Percentiles rank a stretch among this genome's conserved stretches.
Conservation (phyloP, 2,888 invertebrate species). For the Trilocha varians region DNA sequence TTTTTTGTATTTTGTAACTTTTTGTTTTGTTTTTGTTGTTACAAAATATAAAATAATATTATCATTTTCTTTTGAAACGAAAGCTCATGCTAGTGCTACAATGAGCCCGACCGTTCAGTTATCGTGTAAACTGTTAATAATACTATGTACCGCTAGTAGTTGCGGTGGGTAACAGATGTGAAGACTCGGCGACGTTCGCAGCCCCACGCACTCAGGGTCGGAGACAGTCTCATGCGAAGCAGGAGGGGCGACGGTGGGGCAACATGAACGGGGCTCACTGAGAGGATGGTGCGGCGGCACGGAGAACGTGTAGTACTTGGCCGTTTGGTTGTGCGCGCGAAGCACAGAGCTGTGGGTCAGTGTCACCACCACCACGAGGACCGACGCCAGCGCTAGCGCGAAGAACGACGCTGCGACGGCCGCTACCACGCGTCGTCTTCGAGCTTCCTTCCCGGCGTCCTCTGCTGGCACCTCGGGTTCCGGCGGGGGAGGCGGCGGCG, state of each 20-base stretch:
- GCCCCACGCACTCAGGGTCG: constrained; percentile 69
- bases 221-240: constrained; percentile 73
- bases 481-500: constrained; percentile 40
- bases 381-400: constrained; percentile 80
- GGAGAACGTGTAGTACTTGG: constrained; percentile 78
- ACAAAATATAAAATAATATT: not conserved
- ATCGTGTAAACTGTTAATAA: constrained; percentile 37
- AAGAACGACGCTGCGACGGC: constrained; percentile 81
- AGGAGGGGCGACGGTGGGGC: constrained; percentile 73
- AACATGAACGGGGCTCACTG: constrained; percentile 75
- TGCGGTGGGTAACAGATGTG: constrained; percentile 47
- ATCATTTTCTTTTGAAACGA: not conserved
- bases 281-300: constrained; percentile 74
- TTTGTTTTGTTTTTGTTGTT: not conserved
- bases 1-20: not conserved
- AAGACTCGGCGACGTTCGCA: constrained; percentile 62
- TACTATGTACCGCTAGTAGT: constrained; percentile 52
- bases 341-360: constrained; percentile 81
- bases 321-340: constrained; percentile 75
- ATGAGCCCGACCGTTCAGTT: constrained; percentile 15
- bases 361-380: constrained; percentile 84
- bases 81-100: not conserved
- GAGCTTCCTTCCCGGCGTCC: constrained; percentile 76
- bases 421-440: constrained; percentile 79
- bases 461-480: constrained; percentile 62